phyloP scores from a whole-genome alignment of 2,113 vertebrate genomes.

The Amazona guildingii region DNA sequence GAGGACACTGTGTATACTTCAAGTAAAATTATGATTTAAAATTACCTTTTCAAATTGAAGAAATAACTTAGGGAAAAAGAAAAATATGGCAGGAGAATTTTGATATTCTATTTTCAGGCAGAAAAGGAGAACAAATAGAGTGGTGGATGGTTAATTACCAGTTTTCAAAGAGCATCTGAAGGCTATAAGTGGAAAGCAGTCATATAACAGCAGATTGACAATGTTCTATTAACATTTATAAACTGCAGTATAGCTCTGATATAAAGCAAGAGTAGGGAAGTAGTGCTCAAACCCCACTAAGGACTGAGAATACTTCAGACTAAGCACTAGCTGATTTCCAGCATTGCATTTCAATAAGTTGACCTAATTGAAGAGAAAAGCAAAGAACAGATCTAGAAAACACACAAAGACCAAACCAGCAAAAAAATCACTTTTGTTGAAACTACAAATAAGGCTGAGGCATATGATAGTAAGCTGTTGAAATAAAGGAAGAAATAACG shows the following conservation, averaged over 20 bases:
- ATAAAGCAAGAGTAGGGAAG: neutral
- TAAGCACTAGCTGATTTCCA: neutral
- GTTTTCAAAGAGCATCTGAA: neutral
- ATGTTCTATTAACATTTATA: neutral
- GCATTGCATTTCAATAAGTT: neutral
- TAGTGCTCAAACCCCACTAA: neutral
- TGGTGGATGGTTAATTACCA: neutral
- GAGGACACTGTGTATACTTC: neutral
- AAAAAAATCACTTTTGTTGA: neutral
- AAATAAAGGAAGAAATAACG: neutral
- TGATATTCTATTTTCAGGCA: neutral
- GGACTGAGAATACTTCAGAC: neutral
- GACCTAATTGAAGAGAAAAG: neutral
- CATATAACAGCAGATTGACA: neutral
- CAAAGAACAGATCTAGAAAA: neutral
- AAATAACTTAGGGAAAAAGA: rapidly evolving
- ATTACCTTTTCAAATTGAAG: neutral
- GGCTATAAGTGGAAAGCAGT: neutral
- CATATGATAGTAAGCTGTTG: neutral
- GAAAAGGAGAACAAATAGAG: neutral
- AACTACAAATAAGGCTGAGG: neutral
- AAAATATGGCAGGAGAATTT: neutral
- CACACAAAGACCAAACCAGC: neutral
- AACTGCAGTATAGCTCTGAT: neutral
- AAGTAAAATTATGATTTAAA: neutral